phyloP scores from a whole-genome alignment of 2,113 vertebrate genomes.

The Peromyscus leucopus region DNA sequence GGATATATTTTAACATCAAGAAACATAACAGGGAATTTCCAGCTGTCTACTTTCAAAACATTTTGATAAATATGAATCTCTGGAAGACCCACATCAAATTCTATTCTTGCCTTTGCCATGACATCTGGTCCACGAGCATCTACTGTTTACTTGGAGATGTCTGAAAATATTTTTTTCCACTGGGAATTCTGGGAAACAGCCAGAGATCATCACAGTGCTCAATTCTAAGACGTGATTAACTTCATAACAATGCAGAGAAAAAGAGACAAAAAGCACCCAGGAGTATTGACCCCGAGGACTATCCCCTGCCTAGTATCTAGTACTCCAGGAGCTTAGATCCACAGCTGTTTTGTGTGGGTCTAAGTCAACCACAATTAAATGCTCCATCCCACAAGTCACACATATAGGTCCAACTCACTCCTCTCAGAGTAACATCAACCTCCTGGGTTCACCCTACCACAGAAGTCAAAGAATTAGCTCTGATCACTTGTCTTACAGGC shows the following conservation, averaged over 20 bases:
- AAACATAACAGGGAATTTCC: slow-evolving; percentile 12
- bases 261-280: neutral
- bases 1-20: neutral
- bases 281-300: neutral
- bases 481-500: neutral
- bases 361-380: neutral
- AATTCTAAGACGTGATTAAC: neutral
- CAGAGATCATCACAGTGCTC: neutral
- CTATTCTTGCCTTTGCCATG: neutral
- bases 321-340: neutral
- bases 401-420: neutral
- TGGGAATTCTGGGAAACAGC: neutral
- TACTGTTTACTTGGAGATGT: neutral
- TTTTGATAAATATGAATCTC: neutral
- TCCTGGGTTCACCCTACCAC: accelerated
- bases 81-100: neutral
- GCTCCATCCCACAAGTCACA: neutral
- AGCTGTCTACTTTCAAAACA: slow-evolving; percentile 26
- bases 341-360: neutral
- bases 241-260: neutral
- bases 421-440: neutral
- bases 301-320: neutral
- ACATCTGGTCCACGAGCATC: neutral
- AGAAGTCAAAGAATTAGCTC: neutral
- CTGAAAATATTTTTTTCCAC: neutral